These are phyloP conservation scores for Gobius niger DNA, from an alignment of 2,113 vertebrate species.

Conservation along the genomic window DNA sequence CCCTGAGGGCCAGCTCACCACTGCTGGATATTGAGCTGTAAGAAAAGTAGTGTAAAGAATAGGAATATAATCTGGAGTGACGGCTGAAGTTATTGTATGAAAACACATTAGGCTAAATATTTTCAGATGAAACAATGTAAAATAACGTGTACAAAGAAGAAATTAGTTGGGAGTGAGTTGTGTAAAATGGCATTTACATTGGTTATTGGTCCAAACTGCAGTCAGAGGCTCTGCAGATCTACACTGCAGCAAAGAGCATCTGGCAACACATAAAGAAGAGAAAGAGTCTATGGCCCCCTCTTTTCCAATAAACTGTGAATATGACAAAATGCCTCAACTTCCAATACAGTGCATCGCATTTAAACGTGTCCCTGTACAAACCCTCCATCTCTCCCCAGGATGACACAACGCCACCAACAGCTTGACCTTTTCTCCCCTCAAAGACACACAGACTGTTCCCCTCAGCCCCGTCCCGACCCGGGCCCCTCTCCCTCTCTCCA, in stretches of 20 bases:
- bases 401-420: background rate
- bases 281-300: background rate
- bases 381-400: background rate
- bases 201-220: conserved; percentile 14
- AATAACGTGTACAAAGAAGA: background rate
- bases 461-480: background rate
- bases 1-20: background rate
- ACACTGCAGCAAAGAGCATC: conserved; percentile 23
- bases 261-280: conserved; percentile 15
- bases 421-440: background rate
- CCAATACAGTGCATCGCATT: no score
- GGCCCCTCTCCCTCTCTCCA: background rate
- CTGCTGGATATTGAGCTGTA: no score
- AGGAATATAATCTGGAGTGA: background rate
- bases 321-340: background rate
- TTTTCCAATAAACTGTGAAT: background rate
- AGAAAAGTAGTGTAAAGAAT: background rate
- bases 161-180: background rate
- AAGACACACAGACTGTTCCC: background rate
- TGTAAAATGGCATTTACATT: background rate
- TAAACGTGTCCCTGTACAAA: background rate
- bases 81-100: background rate
- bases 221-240: conserved; percentile 1
- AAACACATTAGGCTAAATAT: background rate
- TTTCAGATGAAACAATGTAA: background rate